Conservation (phyloP, 53 echinoderm and acorn worm species). For the Zoroaster sp. region DNA sequence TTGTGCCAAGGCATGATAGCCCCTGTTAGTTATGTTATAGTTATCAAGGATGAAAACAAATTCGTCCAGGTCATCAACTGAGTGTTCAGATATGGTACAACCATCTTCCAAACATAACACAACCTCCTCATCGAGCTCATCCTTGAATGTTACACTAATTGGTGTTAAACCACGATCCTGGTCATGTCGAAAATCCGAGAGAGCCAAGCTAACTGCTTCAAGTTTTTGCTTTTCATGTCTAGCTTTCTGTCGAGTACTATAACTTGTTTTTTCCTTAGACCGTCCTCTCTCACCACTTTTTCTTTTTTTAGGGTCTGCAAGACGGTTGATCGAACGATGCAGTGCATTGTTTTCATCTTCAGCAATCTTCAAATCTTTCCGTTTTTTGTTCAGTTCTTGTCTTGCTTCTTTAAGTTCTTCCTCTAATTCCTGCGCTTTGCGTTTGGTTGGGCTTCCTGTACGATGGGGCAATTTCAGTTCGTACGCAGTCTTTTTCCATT, state of each 20-base stretch:
- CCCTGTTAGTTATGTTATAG: constrained; percentile 46
- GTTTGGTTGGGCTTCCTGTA: constrained; percentile 31
- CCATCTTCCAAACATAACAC: constrained; percentile 10
- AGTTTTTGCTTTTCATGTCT: not conserved
- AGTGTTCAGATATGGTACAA: no score
- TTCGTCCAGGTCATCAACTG: no score
- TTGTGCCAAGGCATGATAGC: constrained; percentile 45
- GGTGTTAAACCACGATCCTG: constrained; percentile 17
- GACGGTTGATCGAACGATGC: not conserved
- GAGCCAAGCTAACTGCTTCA: not conserved
- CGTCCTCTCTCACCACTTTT: not conserved
- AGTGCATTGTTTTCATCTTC: not conserved
- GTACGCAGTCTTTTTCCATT: constrained; percentile 12
- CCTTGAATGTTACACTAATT: not conserved
- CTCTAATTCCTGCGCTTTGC: constrained; percentile 26
- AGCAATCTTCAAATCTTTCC: not conserved
- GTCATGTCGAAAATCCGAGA: not conserved
- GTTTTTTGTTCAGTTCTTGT: not conserved
- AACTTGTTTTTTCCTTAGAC: not conserved
- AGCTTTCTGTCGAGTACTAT: not conserved
- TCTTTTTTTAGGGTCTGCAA: constrained; percentile 15
- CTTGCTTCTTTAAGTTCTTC: constrained; percentile 13
- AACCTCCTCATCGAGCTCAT: no score
- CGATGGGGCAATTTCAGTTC: constrained; percentile 5
- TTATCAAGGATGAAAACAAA: constrained; percentile 41